Conservation (phyloP, 2,797 vertebrate species). For the Garrulus glandarius region DNA sequence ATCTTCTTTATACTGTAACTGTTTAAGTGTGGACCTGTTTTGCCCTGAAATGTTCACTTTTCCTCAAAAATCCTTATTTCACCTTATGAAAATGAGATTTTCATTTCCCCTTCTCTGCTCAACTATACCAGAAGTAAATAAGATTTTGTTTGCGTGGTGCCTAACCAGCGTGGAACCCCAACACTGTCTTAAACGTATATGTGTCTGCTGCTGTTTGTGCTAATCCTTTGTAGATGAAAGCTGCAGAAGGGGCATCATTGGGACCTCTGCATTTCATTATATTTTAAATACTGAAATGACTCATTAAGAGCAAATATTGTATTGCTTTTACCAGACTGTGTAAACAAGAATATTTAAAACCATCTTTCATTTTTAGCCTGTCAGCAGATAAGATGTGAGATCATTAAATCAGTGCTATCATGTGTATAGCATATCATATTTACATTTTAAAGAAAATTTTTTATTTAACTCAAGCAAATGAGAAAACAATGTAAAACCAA, state of each 20-base stretch:
- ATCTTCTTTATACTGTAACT: no score
- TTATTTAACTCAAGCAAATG: background rate
- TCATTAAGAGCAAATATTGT: background rate
- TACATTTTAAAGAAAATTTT: background rate
- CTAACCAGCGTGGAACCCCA: no score
- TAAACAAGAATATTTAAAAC: background rate
- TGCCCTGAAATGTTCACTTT: no score
- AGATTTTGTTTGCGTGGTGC: no score
- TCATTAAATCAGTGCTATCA: background rate
- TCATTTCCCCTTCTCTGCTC: no score
- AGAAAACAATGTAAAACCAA: background rate
- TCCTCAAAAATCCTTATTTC: no score
- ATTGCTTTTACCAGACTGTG: background rate
- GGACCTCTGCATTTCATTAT: background rate
- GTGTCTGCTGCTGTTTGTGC: background rate
- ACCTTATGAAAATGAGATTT: no score
- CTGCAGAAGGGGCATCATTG: background rate
- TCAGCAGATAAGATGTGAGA: background rate
- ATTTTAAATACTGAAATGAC: background rate
- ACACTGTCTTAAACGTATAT: background rate
- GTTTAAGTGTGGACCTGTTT: no score
- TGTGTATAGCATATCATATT: background rate
- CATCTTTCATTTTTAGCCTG: background rate
- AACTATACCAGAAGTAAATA: no score
- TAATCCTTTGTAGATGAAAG: background rate